Base-by-base conservation (phyloP, 2,888 invertebrate species). In the Pasiphila rectangulata region DNA sequence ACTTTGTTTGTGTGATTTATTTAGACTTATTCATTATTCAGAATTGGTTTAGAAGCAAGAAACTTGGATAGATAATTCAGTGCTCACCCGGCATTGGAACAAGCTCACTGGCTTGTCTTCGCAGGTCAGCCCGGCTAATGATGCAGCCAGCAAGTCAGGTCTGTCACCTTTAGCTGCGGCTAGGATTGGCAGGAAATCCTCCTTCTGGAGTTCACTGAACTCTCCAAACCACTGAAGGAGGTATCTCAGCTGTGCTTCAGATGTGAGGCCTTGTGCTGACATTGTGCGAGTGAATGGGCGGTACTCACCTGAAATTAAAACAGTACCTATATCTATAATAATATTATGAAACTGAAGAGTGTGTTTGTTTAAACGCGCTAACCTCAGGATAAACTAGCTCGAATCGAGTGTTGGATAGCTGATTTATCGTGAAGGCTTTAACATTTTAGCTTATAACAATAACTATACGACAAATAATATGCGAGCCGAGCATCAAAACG, bases 141-240 rank as follows among this genome's bases (percentile, higher is more conserved):
- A 90, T 27, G 92, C 90, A 16, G 94, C 92, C 23, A 96, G 89
- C 38, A 94, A 94, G 66, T 96, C 95, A 1, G 94, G 91, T 61
- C 93, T 91, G 40, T 91, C 90, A 6, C 90, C 88, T 10, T 91
- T 89, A 5, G 91, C 87, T 2, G 90, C 89, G 19, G 94, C 91
- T 29, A 96, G 81, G 48, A 96, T 91, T 0, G 94, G 93, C 51
- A 96, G 73, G 76, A 96, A 96, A 74, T 96, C 96, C 49, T 93
- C 93, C 45, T 94, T 90, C 74, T 96, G 96, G 75, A 96, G 90
- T 70, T 96, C 96, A 72, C 96, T 96, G 92, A 95, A 96, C 80
- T 96, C 96, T 67, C 92, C 91, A 69, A 96, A 96, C 96, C 96
- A 96, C 72, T 95, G 94, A 46, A 94, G 88, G 57, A 96, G 86